Percentiles rank a stretch among this genome's conserved stretches.
Conservation (phyloP, 2,113 vertebrate genomes). For the Podilymbus podiceps region DNA sequence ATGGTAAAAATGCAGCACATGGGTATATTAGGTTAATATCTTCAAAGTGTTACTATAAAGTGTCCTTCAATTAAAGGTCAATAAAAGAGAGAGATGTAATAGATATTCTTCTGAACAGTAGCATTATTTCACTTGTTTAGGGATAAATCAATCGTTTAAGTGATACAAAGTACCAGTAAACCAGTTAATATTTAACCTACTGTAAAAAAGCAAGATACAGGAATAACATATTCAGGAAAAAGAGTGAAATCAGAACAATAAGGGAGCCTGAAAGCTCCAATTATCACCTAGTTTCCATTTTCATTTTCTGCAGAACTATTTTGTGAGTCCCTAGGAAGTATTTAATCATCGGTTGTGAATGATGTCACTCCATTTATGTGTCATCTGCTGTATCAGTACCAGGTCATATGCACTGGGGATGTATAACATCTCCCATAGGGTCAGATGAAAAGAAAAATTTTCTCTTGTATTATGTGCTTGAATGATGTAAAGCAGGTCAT, state of each 20-base stretch:
- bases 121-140: background rate
- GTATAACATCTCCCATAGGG: background rate
- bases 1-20: background rate
- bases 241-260: background rate
- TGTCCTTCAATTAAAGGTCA: background rate
- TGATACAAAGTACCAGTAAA: background rate
- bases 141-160: background rate
- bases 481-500: conserved; percentile 55
- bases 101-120: background rate
- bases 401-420: background rate
- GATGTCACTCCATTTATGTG: conserved; percentile 36
- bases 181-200: background rate
- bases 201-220: background rate
- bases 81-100: background rate
- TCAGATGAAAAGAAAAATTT: conserved; percentile 38
- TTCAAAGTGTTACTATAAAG: background rate
- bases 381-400: background rate
- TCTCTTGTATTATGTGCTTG: background rate
- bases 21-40: background rate
- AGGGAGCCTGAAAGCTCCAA: background rate
- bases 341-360: conserved; percentile 42
- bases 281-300: background rate
- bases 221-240: background rate
- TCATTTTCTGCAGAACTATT: conserved; percentile 13
- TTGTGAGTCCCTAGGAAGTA: conserved; percentile 34